Evolutionary conservation across 2,113 vertebrate genomes (phyloP).

Genomic region (Jacana jacana): DNA sequence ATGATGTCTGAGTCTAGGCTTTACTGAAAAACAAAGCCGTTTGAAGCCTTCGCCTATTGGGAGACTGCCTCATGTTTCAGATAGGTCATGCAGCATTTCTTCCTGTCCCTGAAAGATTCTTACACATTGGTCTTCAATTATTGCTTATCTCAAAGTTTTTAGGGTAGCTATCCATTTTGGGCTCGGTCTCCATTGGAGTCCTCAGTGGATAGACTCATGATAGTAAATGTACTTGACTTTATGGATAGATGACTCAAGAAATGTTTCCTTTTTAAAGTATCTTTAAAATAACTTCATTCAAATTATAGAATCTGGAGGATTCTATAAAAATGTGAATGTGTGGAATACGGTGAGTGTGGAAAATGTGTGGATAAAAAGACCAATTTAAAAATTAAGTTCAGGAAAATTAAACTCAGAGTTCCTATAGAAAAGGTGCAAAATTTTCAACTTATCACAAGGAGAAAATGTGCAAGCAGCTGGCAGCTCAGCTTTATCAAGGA

Average conservation of each 20-base stretch:
- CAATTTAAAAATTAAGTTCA: neutral
- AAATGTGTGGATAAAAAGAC: neutral
- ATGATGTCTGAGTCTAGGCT: neutral
- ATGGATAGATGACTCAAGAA: conserved; percentile 7
- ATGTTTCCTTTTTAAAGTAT: neutral
- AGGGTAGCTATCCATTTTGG: neutral
- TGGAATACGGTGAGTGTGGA: neutral
- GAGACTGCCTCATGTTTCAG: neutral
- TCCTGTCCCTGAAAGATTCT: neutral
- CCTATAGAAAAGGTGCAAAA: neutral
- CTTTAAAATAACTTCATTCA: conserved; percentile 33
- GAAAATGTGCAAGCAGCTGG: neutral
- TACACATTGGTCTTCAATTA: neutral
- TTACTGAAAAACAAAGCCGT: neutral
- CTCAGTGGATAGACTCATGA: neutral
- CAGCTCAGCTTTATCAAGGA: neutral
- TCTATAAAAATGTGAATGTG: neutral
- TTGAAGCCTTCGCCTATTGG: neutral
- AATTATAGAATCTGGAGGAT: neutral
- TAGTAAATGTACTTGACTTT: neutral
- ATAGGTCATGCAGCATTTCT: neutral
- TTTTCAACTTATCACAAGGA: neutral
- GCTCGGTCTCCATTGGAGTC: neutral
- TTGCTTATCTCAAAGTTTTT: neutral
- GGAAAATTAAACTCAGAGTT: neutral